phyloP scores from a whole-genome alignment of 2,888 invertebrate species.

The Campoplex nolae region DNA sequence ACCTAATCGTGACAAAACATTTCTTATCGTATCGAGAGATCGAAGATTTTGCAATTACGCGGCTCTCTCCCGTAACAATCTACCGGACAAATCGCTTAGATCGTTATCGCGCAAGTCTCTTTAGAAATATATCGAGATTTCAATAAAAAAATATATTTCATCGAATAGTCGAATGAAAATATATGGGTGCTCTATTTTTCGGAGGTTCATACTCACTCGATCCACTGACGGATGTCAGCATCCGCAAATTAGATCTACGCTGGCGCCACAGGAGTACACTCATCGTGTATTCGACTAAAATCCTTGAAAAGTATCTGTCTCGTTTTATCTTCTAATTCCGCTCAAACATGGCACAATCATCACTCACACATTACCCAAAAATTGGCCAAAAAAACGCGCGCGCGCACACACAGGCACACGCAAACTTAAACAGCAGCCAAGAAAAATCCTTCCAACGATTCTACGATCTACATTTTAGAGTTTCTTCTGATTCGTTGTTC shows the following conservation, averaged over 20 bases:
- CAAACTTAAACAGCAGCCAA: background rate
- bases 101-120: conserved; percentile 21
- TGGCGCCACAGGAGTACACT: conserved; percentile 81
- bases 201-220: conserved; percentile 73
- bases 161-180: background rate
- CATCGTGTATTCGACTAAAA: conserved; percentile 73
- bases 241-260: conserved; percentile 75
- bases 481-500: background rate
- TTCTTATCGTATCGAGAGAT: conserved; percentile 13
- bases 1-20: conserved; percentile 26
- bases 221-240: conserved; percentile 68
- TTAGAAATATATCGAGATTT: background rate
- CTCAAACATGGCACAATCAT: conserved; percentile 8
- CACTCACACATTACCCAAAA: background rate
- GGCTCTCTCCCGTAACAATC: conserved; percentile 50
- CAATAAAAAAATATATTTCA: conserved; percentile 3
- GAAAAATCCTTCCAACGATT: background rate
- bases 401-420: background rate
- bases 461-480: background rate
- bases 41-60: conserved; percentile 50
- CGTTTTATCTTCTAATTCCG: conserved; percentile 21
- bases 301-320: background rate
- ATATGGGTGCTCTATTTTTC: background rate
- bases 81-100: conserved; percentile 34
- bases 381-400: background rate